Base-by-base conservation (phyloP, 2,797 vertebrate species). In the Periparus ater region DNA sequence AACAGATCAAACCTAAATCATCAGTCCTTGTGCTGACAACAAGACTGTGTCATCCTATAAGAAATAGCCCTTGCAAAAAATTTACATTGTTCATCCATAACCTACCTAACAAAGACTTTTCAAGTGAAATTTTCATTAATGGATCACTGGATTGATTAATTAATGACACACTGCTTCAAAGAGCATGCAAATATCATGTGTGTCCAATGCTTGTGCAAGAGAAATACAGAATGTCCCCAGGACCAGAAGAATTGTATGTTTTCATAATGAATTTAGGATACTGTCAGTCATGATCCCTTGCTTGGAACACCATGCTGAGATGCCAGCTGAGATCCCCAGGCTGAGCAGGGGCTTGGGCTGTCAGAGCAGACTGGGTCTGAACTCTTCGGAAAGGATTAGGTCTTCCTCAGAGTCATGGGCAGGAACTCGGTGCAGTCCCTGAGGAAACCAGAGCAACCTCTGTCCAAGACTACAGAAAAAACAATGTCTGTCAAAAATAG, bases 221-320 rank as follows among this genome's bases (percentile, higher is more conserved):
- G 13, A 77, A 80, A 71, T 7, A 77, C 38, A 77, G 42, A 85
- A 65, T 10, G 11, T 45, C 7, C 34, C 9, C 32, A 17, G 2
- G 22, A 79, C 62, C 40, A 86, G 61, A 65, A 70, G 79, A 90
- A 78, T 22, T 63, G 5, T 21, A 38, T 2, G 7, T 71, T 88
- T 89, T 95, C 68, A 55, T 32, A 51, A 68, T 27, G 57, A 50
- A 94, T 95, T 97, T 89, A 45, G 32, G 23, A 87, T 48, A 36
- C 50, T 68, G 85, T 89, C 91, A 85, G 67, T 95, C 90, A 95
- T 9, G 54, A 74, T 51, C 54, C 77, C 74, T 9, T 79, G 57
- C 72, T 77, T 57, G 68, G 50, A 79, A 85, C 40, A 38, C 55
- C 83, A 54, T 17, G 65, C 77, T 65, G 80, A 92, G 82, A 63